Conservation (phyloP, 2,113 vertebrate genomes). For the Hystrix brachyura region DNA sequence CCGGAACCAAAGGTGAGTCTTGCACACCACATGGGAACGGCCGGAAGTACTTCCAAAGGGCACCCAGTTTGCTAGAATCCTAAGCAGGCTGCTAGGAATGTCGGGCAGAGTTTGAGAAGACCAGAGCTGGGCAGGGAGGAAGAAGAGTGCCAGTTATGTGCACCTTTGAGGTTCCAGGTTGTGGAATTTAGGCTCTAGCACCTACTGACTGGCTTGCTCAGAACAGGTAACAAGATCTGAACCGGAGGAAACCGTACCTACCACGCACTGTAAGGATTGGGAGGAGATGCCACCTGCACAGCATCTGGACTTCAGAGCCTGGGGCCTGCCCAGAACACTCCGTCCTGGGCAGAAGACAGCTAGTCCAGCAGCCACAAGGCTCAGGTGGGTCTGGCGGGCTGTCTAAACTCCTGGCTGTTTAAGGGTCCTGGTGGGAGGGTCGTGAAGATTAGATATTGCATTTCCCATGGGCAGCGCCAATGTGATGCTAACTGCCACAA, state of each 20-base stretch:
- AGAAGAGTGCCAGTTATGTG: background rate
- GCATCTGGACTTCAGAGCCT: no score
- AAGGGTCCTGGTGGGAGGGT: background rate
- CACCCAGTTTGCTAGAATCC: background rate
- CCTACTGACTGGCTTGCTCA: background rate
- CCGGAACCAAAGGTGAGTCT: background rate
- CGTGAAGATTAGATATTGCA: background rate
- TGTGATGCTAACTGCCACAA: no score
- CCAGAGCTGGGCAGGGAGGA: background rate
- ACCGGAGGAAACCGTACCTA: background rate
- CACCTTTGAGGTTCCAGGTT: background rate
- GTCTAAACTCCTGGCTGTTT: background rate
- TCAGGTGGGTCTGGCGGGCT: background rate
- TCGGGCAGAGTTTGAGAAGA: background rate
- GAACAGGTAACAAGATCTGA: background rate
- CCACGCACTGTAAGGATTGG: accelerated
- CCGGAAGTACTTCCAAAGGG: no score
- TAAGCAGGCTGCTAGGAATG: background rate
- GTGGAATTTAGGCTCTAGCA: no score
- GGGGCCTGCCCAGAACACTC: background rate
- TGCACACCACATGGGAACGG: background rate
- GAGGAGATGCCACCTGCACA: background rate
- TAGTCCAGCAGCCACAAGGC: no score
- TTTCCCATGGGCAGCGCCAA: accelerated
- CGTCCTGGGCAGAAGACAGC: background rate